Evolutionary conservation across 2,888 invertebrate genomes (phyloP).

Genomic region (Caradrina kadenii): DNA sequence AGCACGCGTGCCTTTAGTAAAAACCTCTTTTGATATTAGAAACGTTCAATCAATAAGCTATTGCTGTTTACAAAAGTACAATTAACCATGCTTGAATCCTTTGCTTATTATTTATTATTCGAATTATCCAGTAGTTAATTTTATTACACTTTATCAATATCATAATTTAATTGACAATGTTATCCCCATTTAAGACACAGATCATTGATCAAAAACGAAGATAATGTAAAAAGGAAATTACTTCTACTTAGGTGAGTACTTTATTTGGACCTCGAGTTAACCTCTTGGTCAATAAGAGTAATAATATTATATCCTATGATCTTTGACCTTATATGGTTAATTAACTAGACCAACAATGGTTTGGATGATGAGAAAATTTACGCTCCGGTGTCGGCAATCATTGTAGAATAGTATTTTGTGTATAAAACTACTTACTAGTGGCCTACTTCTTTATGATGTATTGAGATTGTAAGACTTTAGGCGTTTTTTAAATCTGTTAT

Average conservation of each 20-base stretch:
- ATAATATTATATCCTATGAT: slow-evolving; percentile 13
- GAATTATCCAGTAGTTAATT: too few species aligned
- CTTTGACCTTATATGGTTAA: slow-evolving; percentile 56
- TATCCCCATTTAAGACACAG: neutral
- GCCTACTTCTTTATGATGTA: neutral
- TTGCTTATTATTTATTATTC: too few species aligned
- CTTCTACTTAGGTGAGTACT: neutral
- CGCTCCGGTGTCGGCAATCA: slow-evolving; percentile 37
- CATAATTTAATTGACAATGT: neutral
- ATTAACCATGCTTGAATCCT: too few species aligned
- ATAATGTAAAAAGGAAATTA: slow-evolving; percentile 32
- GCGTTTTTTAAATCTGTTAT: neutral
- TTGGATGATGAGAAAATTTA: slow-evolving; percentile 50
- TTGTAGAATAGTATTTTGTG: slow-evolving; percentile 2
- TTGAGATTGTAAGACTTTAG: neutral
- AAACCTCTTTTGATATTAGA: too few species aligned
- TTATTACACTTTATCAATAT: too few species aligned
- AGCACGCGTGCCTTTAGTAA: too few species aligned
- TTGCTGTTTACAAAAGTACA: too few species aligned
- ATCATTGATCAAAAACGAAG: slow-evolving; percentile 23
- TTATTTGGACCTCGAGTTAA: slow-evolving; percentile 34
- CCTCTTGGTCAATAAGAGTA: slow-evolving; percentile 37
- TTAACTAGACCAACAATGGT: slow-evolving; percentile 50
- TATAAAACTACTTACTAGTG: neutral
- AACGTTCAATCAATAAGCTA: too few species aligned